Conservation (phyloP, 2,113 vertebrate genomes). For the Ranitomeya imitator region DNA sequence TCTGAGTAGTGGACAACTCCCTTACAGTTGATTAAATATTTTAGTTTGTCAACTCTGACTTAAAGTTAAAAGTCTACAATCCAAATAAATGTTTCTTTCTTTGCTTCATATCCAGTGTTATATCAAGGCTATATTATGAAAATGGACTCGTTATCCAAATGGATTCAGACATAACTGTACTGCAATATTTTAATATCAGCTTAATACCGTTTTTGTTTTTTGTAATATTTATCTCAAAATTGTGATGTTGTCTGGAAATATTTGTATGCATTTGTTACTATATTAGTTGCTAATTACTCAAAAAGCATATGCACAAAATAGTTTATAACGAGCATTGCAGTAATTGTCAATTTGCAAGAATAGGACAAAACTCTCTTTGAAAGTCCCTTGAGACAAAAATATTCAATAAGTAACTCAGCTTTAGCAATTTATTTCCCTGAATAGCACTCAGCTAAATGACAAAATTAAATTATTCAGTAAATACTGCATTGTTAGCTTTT, state of each 20-base stretch:
- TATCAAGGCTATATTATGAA: too few relatives aligned
- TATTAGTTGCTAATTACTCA: conserved; percentile 23
- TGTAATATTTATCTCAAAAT: background rate
- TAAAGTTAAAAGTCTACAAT: too few relatives aligned
- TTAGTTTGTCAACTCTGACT: too few relatives aligned
- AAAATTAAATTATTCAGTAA: conserved; percentile 85
- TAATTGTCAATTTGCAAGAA: conserved; percentile 64
- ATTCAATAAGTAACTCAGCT: conserved; percentile 63
- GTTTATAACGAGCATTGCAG: conserved; percentile 62
- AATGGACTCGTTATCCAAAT: background rate
- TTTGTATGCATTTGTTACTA: background rate
- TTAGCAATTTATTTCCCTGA: conserved; percentile 82
- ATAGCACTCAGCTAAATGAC: conserved; percentile 73
- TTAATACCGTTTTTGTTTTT: background rate
- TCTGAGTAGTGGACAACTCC: too few relatives aligned
- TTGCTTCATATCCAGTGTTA: too few relatives aligned
- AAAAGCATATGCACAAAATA: conserved; percentile 32
- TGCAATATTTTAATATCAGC: background rate
- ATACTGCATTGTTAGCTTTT: conserved; percentile 75
- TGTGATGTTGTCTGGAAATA: background rate
- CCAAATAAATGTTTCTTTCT: too few relatives aligned
- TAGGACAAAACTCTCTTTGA: conserved; percentile 61
- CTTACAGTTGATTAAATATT: too few relatives aligned
- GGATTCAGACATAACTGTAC: background rate
- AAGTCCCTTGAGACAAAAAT: conserved; percentile 63